Base-by-base conservation (phyloP, 2,888 invertebrate genomes). In the Heliconius cydno region DNA sequence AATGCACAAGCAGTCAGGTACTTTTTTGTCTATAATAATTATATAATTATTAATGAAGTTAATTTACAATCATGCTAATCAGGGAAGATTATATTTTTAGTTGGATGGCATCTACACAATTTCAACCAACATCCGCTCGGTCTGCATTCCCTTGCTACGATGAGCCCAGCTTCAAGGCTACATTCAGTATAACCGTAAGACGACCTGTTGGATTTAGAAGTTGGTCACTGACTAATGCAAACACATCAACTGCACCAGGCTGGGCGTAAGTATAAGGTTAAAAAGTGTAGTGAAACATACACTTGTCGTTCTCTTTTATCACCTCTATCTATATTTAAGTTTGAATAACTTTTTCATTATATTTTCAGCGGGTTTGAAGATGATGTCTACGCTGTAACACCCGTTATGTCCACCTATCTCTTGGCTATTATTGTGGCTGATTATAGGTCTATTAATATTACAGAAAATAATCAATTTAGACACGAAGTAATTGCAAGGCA, bases 161-260 rank as follows among this genome's bases (percentile, higher is more conserved):
- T 86, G 97, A 98, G 84, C 98, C 98, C 0, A 96, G 96, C n/a
- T 97, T 97, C 87, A 98, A 98, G 87, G 97, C 98, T 0, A 96
- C 95, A 10, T 98, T 98, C 83, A 92, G 95, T 22, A 95, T 98
- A 41, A 96, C 95, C 79, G 95, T 98, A 82, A 95, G 96, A 60
- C 96, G 96, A 63, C 95, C 96, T 1, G 77, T 75, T 0, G 89
- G 88, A n/a, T 94, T 92, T 88, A 91, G 87, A 2, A 93, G 94
- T 83, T 95, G 96, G 88, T 92, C 95, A 77, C 96, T 96, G 74
- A 97, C 97, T 82, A 96, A 96, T 93, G 95, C 95, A 0, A 79
- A 86, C 1, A 90, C 88, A 0, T 79, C 30, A 6, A n/a, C 19
- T 22, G 75, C 82, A 22, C 72, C 46, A 13, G 65, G 65, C 28